Base-by-base conservation (phyloP, 2,888 invertebrate species). In the Eilema sororculum region DNA sequence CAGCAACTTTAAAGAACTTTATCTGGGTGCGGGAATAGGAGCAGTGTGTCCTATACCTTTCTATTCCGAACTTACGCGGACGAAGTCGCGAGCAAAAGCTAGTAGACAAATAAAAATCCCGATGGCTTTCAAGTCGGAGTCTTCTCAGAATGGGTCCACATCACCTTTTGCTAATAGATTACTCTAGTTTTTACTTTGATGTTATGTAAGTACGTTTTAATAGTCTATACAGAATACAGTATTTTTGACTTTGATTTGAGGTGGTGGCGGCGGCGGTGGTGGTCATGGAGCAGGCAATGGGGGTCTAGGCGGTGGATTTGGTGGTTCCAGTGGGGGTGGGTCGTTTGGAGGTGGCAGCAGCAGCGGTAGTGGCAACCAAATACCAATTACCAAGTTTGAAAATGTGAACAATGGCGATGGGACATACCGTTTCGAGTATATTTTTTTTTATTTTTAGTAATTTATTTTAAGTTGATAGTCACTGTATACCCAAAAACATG, bases 381-480 rank as follows among this genome's bases (percentile, higher is more conserved):
- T 92, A 76, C 97, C 97, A 12, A 97, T 97, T 78, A 89, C 96
- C 20, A 95, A 95, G 78, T 96, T 96, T 83, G 96, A 96, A 76
- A 97, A 96, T 78, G 96, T 95, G 69, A 97, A 97, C 90, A 96
- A 96, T 82, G 96, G 96, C 58, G 96, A 96, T 80, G 97, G 97
- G 75, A 96, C 93, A 79, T 97, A 97, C 84, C 95, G 93, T 75
- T 97, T 96, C 90, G 96, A 96, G 96, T 96, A 87, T 68, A 63
- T 37, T 64, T 63, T 33, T 20, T 56, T 57, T 52, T 33, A 30
- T 8, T 8, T 33, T 33, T 33, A 8, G 8, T 4, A 33, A 33
- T 33, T n/a, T n/a, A n/a, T n/a, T n/a, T n/a, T n/a, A n/a, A n/a
- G n/a, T n/a, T n/a, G n/a, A n/a, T n/a, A n/a, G n/a, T n/a, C n/a